Conservation (phyloP, 2,113 vertebrate species). For the Siniperca knerii region DNA sequence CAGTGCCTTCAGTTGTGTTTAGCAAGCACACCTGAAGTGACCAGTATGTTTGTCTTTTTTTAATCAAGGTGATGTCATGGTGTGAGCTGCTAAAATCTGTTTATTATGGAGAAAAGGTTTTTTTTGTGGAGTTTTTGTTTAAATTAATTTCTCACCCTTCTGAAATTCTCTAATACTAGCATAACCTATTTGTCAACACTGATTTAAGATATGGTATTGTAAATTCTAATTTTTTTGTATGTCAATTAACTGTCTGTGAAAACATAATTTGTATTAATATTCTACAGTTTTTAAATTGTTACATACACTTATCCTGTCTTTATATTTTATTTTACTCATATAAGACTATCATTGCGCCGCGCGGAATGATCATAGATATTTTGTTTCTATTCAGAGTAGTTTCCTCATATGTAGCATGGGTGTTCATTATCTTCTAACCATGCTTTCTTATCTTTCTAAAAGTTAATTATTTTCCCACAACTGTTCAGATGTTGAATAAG, state of each 20-base stretch:
- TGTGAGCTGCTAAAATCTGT: conserved; percentile 31
- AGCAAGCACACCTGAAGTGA: conserved; percentile 32
- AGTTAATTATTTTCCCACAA: conserved; percentile 69
- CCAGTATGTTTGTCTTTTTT: conserved; percentile 1
- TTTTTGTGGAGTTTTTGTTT: conserved; percentile 43
- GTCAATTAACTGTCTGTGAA: conserved; percentile 59
- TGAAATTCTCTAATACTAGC: conserved; percentile 35
- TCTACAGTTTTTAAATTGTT: conserved; percentile 84
- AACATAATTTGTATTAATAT: conserved; percentile 82
- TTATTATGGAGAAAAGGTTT: conserved; percentile 5
- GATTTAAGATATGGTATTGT: conserved; percentile 62
- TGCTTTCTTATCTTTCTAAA: conserved; percentile 63
- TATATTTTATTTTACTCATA: conserved; percentile 88
- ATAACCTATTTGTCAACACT: conserved; percentile 63
- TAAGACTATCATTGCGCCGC: conserved; percentile 98
- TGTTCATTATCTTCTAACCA: conserved; percentile 68
- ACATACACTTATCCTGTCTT: conserved; percentile 79
- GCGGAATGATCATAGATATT: conserved; percentile 96
- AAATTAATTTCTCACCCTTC: conserved; percentile 41
- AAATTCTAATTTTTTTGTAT: conserved; percentile 47
- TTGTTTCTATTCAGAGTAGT: conserved; percentile 92
- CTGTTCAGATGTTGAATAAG: conserved; percentile 65
- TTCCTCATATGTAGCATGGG: conserved; percentile 69
- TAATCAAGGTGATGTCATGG: conserved; percentile 18
- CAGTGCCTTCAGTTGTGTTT: conserved; percentile 36